These are phyloP conservation scores for Orthosia gracilis DNA, from an alignment of 2,888 invertebrate species.

Conservation along the genomic window DNA sequence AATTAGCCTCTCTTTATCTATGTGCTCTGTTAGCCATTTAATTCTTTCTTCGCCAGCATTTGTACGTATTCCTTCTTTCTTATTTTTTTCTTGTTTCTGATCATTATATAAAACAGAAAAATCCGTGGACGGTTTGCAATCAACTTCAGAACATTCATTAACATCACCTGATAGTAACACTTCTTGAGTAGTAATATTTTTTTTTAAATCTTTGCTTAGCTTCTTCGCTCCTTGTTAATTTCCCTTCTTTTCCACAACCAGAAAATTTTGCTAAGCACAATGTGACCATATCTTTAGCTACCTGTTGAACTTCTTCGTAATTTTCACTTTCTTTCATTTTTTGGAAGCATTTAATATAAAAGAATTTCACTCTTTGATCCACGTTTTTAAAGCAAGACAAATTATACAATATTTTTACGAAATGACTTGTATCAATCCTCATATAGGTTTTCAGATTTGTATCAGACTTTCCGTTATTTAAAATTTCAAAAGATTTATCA, in stretches of 20 bases:
- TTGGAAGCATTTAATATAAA: too few species aligned
- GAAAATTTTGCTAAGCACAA: too few species aligned
- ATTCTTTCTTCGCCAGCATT: background rate
- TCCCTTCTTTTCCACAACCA: too few species aligned
- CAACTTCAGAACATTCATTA: background rate
- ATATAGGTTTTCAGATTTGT: background rate
- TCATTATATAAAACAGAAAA: background rate
- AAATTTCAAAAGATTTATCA: background rate
- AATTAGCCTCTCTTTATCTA: background rate
- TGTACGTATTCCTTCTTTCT: background rate
- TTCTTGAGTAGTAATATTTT: too few species aligned
- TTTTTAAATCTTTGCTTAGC: too few species aligned
- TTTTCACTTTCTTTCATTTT: too few species aligned
- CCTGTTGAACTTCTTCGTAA: too few species aligned
- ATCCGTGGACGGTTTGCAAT: background rate
- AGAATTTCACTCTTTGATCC: too few species aligned
- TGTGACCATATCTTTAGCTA: too few species aligned
- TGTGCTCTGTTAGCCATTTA: background rate
- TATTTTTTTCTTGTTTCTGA: background rate
- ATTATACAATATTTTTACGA: background rate
- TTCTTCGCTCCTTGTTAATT: too few species aligned
- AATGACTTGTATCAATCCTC: too few species aligned
- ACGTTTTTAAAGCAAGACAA: background rate
- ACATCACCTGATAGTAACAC: too few species aligned
- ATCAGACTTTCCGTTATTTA: background rate